phyloP scores from a whole-genome alignment of 92 coral and sea anemone genomes.

The Umimayanthus chanpuru region DNA sequence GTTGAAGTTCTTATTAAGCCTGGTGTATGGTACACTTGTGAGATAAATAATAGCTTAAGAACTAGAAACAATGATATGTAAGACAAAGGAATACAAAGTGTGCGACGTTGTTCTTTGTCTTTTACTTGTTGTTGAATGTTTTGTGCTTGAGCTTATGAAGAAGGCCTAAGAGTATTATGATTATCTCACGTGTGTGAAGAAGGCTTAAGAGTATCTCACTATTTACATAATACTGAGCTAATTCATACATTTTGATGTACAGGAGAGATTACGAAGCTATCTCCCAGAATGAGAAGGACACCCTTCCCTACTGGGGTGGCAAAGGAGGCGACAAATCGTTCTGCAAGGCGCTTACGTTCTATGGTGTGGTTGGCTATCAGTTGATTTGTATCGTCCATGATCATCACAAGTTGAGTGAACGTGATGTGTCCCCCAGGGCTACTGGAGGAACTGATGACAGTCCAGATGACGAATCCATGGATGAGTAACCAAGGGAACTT shows the following conservation, averaged over 20 bases:
- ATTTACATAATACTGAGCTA: not conserved
- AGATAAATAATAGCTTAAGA: too few relatives aligned
- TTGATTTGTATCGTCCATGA: constrained; percentile 44
- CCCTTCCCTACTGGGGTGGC: constrained; percentile 7
- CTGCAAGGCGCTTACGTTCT: constrained; percentile 49
- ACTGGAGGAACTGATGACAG: not conserved
- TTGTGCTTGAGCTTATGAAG: not conserved
- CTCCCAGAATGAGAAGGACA: not conserved
- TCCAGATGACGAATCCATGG: constrained; percentile 17
- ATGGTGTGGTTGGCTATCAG: constrained; percentile 63
- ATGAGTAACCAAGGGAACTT: not conserved
- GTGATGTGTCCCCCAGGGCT: not conserved
- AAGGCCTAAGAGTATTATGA: too few relatives aligned
- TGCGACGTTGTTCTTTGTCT: too few relatives aligned
- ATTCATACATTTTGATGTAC: not conserved
- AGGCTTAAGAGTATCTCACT: not conserved
- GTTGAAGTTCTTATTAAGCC: too few relatives aligned
- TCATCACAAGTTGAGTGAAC: constrained; percentile 40
- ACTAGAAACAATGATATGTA: too few relatives aligned
- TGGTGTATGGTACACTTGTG: too few relatives aligned
- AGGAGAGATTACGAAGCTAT: not conserved
- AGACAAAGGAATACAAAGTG: too few relatives aligned
- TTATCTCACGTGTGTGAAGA: not conserved
- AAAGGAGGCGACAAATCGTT: constrained; percentile 51
- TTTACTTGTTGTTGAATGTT: too few relatives aligned